Percentiles rank a stretch among this genome's conserved stretches.
Evolutionary conservation across 2,888 invertebrate genomes (phyloP).

Genomic region (Odontomyia ornata): DNA sequence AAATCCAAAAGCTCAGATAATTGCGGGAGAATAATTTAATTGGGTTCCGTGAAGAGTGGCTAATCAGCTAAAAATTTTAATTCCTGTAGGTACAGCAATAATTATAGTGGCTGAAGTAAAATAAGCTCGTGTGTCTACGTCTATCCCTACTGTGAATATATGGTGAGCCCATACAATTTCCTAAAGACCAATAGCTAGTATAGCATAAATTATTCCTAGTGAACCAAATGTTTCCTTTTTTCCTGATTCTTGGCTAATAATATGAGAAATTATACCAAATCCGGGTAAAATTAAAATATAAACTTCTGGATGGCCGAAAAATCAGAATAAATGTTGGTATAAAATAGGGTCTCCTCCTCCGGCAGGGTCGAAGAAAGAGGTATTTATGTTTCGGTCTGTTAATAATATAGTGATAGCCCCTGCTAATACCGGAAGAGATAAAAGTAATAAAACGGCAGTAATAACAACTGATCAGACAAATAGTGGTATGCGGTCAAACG

Average conservation of each 20-base stretch:
- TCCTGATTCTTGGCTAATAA: slow-evolving; percentile 77
- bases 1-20: slow-evolving; percentile 78
- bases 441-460: slow-evolving; percentile 71
- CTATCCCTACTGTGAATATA: slow-evolving; percentile 86
- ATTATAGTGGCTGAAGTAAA: slow-evolving; percentile 87
- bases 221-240: slow-evolving; percentile 79
- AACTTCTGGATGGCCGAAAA: slow-evolving; percentile 88
- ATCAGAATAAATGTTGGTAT: slow-evolving; percentile 87
- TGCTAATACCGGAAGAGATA: slow-evolving; percentile 79
- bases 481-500: slow-evolving; percentile 73
- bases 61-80: slow-evolving; percentile 84
- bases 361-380: slow-evolving; percentile 81
- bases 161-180: slow-evolving; percentile 87
- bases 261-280: slow-evolving; percentile 83
- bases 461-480: slow-evolving; percentile 79
- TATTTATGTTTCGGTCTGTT: slow-evolving; percentile 82
- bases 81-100: slow-evolving; percentile 86
- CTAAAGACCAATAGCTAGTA: slow-evolving; percentile 81
- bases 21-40: slow-evolving; percentile 69
- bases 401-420: slow-evolving; percentile 83
- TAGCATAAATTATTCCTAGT: slow-evolving; percentile 85
- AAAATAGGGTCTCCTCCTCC: slow-evolving; percentile 84
- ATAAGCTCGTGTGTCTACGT: slow-evolving; percentile 84
- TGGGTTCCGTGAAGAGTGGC: slow-evolving; percentile 74
- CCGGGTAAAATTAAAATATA: slow-evolving; percentile 87